These are phyloP conservation scores for Calidris pygmaea DNA, from an alignment of 2,113 vertebrate genomes.

Conservation along the genomic window DNA sequence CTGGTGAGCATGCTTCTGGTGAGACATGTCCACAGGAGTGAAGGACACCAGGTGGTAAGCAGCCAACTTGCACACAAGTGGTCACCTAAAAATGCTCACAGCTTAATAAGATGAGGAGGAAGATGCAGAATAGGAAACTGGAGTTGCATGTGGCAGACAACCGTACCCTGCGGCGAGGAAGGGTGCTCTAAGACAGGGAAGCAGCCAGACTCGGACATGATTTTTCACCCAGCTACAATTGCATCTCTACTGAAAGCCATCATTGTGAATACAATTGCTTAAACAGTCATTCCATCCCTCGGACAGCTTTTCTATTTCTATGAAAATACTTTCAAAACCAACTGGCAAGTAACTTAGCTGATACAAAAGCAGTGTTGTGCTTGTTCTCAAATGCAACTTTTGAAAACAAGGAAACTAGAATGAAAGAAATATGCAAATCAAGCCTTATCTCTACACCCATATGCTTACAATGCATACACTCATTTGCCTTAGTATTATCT, in stretches of 20 bases:
- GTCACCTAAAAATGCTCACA: background rate
- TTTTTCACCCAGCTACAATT: background rate
- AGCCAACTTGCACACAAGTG: background rate
- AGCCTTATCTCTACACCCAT: constrained; percentile 43
- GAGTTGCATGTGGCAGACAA: background rate
- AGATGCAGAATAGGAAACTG: background rate
- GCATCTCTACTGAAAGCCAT: background rate
- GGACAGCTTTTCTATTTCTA: background rate
- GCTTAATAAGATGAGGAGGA: background rate
- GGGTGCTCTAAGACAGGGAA: background rate
- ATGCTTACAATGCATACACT: background rate
- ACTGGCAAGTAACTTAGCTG: background rate
- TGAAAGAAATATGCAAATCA: constrained; percentile 15
- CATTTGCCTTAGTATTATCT: background rate
- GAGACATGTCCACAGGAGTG: background rate
- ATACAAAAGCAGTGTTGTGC: background rate
- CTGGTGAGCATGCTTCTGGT: no score
- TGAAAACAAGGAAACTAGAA: background rate
- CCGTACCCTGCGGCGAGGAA: background rate
- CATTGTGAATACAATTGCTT: background rate
- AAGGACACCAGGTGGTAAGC: background rate
- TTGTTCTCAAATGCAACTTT: background rate
- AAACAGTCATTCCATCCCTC: background rate
- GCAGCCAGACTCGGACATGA: rapidly evolving
- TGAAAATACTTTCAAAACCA: background rate